Conservation (phyloP, 1,140 invertebrate genomes). For the honey bee (Apis mellifera) region DNA sequence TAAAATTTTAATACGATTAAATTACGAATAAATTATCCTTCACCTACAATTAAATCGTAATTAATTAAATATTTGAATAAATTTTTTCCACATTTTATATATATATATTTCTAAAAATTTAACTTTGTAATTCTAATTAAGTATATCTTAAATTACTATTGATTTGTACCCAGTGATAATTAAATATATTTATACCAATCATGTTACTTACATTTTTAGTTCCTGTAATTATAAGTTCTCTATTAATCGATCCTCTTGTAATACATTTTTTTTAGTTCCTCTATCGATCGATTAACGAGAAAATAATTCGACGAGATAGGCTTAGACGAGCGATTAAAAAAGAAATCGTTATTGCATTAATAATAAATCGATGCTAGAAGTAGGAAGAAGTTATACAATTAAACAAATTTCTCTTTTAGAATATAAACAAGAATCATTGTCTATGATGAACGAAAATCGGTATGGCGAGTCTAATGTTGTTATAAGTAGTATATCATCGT, state of each 20-base stretch:
- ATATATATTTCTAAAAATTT: too few species aligned
- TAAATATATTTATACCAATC: background rate
- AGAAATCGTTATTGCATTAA: background rate
- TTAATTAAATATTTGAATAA: too few species aligned
- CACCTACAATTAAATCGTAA: too few species aligned
- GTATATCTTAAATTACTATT: too few species aligned
- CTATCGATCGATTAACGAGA: background rate
- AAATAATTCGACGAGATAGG: background rate
- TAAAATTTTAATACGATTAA: background rate
- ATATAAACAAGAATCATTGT: background rate
- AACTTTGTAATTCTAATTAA: too few species aligned
- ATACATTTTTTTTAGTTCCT: background rate
- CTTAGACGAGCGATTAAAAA: background rate
- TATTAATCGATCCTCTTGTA: background rate
- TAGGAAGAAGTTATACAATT: background rate
- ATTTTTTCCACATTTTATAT: too few species aligned
- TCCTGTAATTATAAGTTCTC: background rate
- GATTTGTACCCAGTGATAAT: too few species aligned
- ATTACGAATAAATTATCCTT: too few species aligned
- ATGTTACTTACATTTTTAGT: background rate
- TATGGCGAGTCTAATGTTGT: background rate
- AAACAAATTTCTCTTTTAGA: constrained; percentile 13
- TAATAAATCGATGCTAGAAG: too few species aligned
- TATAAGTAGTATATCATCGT: background rate
- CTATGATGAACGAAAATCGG: too few species aligned